A percentile compares a stretch with the other conserved stretches of the same genome.
phyloP scores from a whole-genome alignment of 2,113 vertebrate species.

The Notothenia rossii region DNA sequence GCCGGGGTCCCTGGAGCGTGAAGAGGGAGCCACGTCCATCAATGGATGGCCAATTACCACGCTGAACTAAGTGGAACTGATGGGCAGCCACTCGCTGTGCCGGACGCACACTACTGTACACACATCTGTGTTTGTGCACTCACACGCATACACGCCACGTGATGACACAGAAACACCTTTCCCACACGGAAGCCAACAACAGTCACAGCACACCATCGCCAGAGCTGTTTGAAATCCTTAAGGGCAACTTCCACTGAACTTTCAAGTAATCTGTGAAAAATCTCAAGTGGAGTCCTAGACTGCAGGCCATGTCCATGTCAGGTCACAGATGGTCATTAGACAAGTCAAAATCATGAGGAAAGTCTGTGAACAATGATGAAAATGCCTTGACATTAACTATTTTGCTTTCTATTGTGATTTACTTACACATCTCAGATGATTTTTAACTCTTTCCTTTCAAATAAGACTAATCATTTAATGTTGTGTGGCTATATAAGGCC shows the following conservation, averaged over 20 bases:
- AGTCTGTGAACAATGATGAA: not conserved
- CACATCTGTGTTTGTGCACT: not conserved
- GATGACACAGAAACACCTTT: constrained; percentile 32
- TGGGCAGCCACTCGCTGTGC: constrained; percentile 65
- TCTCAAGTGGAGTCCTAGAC: not conserved
- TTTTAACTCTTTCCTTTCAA: too few species aligned
- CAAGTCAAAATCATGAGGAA: not conserved
- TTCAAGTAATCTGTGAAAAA: not conserved
- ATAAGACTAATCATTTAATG: too few species aligned
- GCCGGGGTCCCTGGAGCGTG: constrained; percentile 74
- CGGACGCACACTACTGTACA: constrained; percentile 34
- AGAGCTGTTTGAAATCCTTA: not conserved
- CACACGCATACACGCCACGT: constrained; percentile 5
- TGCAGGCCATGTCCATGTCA: not conserved
- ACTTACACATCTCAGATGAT: too few species aligned
- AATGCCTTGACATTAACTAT: not conserved
- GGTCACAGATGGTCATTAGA: not conserved
- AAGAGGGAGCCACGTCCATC: constrained; percentile 77
- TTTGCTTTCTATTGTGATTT: not conserved
- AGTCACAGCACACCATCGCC: too few species aligned
- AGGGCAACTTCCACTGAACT: not conserved
- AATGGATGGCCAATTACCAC: constrained; percentile 79
- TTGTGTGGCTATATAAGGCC: too few species aligned
- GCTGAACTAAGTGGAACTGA: constrained; percentile 78
- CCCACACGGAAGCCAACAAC: too few species aligned